These are phyloP conservation scores for Hypomecis atomaria DNA, from an alignment of 2,888 invertebrate species.

Conservation along the genomic window DNA sequence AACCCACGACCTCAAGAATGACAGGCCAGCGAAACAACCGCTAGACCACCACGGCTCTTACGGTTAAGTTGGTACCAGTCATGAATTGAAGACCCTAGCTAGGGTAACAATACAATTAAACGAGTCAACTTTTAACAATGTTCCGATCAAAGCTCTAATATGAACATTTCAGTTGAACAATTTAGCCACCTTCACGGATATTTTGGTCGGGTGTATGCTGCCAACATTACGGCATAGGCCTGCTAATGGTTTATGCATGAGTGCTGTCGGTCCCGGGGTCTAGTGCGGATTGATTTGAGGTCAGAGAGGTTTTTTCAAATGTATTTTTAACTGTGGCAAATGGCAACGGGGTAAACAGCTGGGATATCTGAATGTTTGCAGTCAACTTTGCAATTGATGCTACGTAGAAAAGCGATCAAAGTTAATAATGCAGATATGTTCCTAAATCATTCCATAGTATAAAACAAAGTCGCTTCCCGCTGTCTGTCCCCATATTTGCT, in stretches of 20 bases:
- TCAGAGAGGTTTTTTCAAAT: conserved; percentile 14
- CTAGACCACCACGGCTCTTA: no score
- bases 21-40: no score
- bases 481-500: no score
- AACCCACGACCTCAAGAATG: no score
- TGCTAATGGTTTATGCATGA: conserved; percentile 23
- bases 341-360: not conserved
- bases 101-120: no score
- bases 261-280: conserved; percentile 6
- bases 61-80: no score
- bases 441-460: no score
- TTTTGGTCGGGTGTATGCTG: not conserved
- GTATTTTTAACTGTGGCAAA: conserved; percentile 8
- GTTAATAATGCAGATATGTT: no score
- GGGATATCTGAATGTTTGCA: not conserved
- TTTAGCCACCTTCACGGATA: not conserved
- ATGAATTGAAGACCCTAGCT: not conserved
- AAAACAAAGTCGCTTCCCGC: no score
- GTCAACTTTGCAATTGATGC: not conserved
- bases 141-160: not conserved
- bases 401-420: no score
- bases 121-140: not conserved
- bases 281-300: conserved; percentile 18
- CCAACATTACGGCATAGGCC: conserved; percentile 13
- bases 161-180: not conserved